Conservation (phyloP, 2,888 invertebrate species). For the Pomacea canaliculata region DNA sequence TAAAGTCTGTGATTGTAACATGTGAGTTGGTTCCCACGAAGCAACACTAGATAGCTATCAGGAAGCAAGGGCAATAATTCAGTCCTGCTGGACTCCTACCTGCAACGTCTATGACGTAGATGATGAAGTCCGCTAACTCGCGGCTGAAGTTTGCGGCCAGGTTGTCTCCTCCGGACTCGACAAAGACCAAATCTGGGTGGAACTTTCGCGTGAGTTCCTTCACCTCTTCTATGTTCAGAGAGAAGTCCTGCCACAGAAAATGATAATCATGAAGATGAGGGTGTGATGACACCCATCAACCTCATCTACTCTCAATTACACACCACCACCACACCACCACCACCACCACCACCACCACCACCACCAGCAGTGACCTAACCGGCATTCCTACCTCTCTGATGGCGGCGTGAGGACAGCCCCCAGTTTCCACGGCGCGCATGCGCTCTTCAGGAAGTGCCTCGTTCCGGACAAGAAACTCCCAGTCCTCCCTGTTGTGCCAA, state of each 20-base stretch:
- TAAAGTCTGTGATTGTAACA: not conserved
- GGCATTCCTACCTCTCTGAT: conserved; percentile 56
- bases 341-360: too few species aligned
- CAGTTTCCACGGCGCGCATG: conserved; percentile 66
- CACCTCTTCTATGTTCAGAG: conserved; percentile 64
- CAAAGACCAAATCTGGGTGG: conserved; percentile 60
- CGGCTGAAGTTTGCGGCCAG: conserved; percentile 66
- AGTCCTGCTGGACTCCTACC: conserved; percentile 30
- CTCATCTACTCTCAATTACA: too few species aligned
- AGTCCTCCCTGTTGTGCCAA: conserved; percentile 58
- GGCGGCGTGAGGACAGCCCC: conserved; percentile 68
- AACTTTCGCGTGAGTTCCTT: conserved; percentile 62
- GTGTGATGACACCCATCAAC: not conserved
- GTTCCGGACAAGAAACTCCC: conserved; percentile 65
- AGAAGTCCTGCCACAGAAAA: conserved; percentile 56
- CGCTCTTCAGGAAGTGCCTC: conserved; percentile 63
- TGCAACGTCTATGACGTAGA: conserved; percentile 67
- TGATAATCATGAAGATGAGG: not conserved
- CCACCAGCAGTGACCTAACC: too few species aligned
- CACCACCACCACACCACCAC: too few species aligned
- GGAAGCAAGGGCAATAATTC: too few species aligned
- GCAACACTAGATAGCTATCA: not conserved
- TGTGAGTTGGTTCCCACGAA: not conserved
- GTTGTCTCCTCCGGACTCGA: conserved; percentile 68
- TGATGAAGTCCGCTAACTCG: conserved; percentile 67